Percentiles rank a stretch among this genome's conserved stretches.
phyloP scores from a whole-genome alignment of 2,888 invertebrate species.

The Unio pictorum region DNA sequence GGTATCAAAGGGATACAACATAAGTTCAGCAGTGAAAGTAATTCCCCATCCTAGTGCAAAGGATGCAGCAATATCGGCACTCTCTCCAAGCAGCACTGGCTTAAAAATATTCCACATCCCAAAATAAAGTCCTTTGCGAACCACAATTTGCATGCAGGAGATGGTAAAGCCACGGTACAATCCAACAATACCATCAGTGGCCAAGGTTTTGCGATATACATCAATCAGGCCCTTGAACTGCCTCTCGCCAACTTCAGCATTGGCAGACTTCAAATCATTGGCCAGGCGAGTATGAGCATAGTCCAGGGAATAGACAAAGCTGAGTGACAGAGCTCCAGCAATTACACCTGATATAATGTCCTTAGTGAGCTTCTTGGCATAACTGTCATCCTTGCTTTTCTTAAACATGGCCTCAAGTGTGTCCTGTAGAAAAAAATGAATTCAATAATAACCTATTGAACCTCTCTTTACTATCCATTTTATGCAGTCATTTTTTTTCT shows the following conservation, averaged over 20 bases:
- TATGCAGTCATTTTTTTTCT: too few species aligned
- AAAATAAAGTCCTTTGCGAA: conserved; percentile 71
- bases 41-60: conserved; percentile 74
- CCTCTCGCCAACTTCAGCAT: conserved; percentile 72
- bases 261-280: conserved; percentile 64
- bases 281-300: conserved; percentile 68
- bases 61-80: conserved; percentile 55
- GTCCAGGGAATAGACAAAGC: conserved; percentile 69
- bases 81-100: conserved; percentile 61
- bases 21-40: conserved; percentile 90
- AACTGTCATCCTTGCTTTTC: conserved; percentile 53
- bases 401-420: conserved; percentile 75
- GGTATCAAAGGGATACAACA: conserved; percentile 97
- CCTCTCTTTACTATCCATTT: too few species aligned
- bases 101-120: conserved; percentile 70
- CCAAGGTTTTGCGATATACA: conserved; percentile 66
- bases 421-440: too few species aligned
- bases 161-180: conserved; percentile 71
- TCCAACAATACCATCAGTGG: conserved; percentile 65
- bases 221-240: conserved; percentile 88
- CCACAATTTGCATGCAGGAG: conserved; percentile 69
- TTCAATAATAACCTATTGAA: too few species aligned
- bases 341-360: conserved; percentile 76
- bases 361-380: conserved; percentile 77
- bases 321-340: conserved; percentile 67